A percentile compares a stretch with the other conserved stretches of the same genome.
phyloP scores from a whole-genome alignment of 2,888 invertebrate species.

The Subacronicta megacephala region DNA sequence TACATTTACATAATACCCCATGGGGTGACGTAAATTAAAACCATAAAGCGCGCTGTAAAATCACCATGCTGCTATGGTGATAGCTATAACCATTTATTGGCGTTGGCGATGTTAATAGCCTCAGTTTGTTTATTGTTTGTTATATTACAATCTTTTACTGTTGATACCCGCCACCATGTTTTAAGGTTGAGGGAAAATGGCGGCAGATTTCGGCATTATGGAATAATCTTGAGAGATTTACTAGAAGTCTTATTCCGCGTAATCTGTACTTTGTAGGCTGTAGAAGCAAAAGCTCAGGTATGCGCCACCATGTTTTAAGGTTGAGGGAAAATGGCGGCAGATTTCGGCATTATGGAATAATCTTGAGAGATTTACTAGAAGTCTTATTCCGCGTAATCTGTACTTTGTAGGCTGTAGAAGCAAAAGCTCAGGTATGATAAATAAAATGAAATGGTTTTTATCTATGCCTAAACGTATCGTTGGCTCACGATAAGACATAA shows the following conservation, averaged over 20 bases:
- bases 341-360: background rate
- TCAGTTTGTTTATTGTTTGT: conserved; percentile 51
- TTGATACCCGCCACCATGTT: conserved; percentile 27
- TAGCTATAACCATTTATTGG: conserved; percentile 58
- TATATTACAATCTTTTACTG: conserved; percentile 57
- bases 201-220: background rate
- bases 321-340: background rate
- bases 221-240: conserved; percentile 5
- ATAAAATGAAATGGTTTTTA: background rate
- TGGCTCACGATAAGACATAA: too few relatives aligned
- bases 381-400: background rate
- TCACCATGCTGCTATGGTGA: conserved; percentile 50
- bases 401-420: background rate
- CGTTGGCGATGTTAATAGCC: conserved; percentile 52
- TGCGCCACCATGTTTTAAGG: conserved; percentile 21
- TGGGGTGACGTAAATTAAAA: conserved; percentile 63
- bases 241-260: background rate
- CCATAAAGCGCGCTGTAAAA: conserved; percentile 60
- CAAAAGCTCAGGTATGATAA: background rate
- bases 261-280: background rate
- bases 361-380: conserved; percentile 2
- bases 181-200: conserved; percentile 4
- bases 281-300: too few relatives aligned
- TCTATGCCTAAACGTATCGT: too few relatives aligned
- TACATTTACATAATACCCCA: conserved; percentile 60